Base-by-base conservation (phyloP, 2,113 vertebrate genomes). In the Miniopterus natalensis region DNA sequence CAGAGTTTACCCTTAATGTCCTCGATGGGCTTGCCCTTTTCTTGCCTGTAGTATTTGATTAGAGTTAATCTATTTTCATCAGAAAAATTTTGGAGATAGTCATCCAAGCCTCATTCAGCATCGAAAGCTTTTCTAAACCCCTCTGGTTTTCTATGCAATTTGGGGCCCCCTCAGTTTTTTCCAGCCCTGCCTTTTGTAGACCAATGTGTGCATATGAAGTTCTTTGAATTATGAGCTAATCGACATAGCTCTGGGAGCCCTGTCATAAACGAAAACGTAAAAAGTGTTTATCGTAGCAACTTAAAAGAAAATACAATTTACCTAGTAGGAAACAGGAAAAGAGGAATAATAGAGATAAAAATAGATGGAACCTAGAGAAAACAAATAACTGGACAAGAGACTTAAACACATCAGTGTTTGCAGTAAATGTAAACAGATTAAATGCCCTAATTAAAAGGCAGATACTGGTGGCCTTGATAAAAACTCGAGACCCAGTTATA, bases 31-130 rank as follows among this genome's bases (percentile, higher is more conserved):
- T 73, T 90, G 78, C n/a, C 13, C 5, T 91, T 93, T 84, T 15
- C 42, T 84, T 53, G 8, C 14, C 61, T 79, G 11, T 8, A 88
- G 13, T 20, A 80, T 84, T 84, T 88, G 31, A 59, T 65, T 78
- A 57, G 40, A 47, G 3, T 85, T 31, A 13, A 53, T 66, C 11
- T 92, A 57, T 95, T 88, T 95, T 95, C 36, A 77, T 66, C 63
- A 84, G 42, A 79, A 91, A 66, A 47, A 66, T 65, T 91, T 66
- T 57, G 27, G 40, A 90, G 61, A 57, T 57, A 77, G 31, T 90
- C 29, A 96, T 77, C 36, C 57, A 88, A 78, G 8, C 7, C 49
- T 84, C 31, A 17, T 74, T 53, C n/a, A 42, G n/a, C 42, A 73
- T 86, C 18, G 47, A 55, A 92, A 89, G 42, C n/a, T 78, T 75